A percentile compares a stretch with the other conserved stretches of the same genome.
Conservation (phyloP, 2,888 invertebrate species). For the Clepsis dumicolana region DNA sequence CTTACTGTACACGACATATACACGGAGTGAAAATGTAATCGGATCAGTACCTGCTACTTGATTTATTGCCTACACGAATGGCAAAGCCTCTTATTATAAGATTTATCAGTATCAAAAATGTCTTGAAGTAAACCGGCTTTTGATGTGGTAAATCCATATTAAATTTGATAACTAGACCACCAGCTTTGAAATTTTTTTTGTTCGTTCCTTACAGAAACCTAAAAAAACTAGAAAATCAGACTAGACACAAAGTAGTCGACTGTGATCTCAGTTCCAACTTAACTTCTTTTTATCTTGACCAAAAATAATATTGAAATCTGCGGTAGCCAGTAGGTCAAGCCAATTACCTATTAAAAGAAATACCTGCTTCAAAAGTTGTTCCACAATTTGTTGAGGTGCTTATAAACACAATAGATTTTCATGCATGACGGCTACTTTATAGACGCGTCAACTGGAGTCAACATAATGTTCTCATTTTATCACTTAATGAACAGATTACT, state of each 20-base stretch:
- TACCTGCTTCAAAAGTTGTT: too few species aligned
- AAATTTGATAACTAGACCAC: neutral
- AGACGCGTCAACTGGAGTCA: neutral
- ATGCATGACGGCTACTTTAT: neutral
- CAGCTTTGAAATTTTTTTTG: neutral
- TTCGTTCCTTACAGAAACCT: neutral
- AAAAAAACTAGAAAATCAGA: neutral
- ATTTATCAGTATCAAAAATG: neutral
- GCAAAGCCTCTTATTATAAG: neutral
- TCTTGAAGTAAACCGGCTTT: neutral
- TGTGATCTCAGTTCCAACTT: too few species aligned
- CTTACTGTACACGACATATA: neutral
- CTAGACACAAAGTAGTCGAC: too few species aligned
- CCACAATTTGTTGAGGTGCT: neutral
- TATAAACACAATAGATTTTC: neutral
- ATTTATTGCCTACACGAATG: neutral
- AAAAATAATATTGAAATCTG: too few species aligned
- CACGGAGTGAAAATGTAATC: slow-evolving; percentile 1
- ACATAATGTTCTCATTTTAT: slow-evolving; percentile 3
- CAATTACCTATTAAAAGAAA: too few species aligned
- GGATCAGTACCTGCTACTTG: neutral
- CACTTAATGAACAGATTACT: slow-evolving; percentile 6
- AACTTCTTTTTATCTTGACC: too few species aligned
- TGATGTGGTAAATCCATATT: neutral
- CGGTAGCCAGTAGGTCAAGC: too few species aligned